Percentiles rank a stretch among this genome's conserved stretches.
Conservation (phyloP, 2,888 invertebrate species). For the Girardia tigrina region DNA sequence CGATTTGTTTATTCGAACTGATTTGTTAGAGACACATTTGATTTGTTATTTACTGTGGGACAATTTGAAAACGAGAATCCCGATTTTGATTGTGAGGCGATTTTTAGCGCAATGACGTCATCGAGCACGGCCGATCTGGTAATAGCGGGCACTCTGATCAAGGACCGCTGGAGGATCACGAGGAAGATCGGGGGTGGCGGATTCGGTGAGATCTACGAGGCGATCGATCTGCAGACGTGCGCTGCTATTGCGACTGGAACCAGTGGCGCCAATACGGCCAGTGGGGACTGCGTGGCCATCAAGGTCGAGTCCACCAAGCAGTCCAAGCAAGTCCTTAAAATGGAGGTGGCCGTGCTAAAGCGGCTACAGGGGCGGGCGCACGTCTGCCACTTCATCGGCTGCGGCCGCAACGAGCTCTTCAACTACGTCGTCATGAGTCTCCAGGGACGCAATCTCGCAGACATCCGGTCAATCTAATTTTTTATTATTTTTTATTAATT, state of each 20-base stretch:
- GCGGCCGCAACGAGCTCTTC: constrained; percentile 92
- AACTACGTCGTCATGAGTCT: constrained; percentile 99
- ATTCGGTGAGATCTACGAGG: constrained; percentile 90
- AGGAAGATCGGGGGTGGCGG: constrained; percentile 58
- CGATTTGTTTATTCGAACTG: background rate
- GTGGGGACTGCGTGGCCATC: constrained; percentile 88
- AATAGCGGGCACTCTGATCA: background rate
- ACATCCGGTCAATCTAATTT: too few species aligned
- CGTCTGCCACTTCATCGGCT: constrained; percentile 94
- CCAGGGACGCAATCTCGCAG: constrained; percentile 67
- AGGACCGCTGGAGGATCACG: constrained; percentile 21
- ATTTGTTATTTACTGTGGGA: background rate
- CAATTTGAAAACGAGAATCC: background rate
- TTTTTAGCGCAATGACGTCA: constrained; percentile 1
- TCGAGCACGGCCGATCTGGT: constrained; percentile 14
- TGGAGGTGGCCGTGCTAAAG: constrained; percentile 97
- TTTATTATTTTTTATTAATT: too few species aligned
- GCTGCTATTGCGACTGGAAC: too few species aligned
- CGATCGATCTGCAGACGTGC: constrained; percentile 54
- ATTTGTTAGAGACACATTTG: background rate
- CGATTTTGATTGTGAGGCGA: background rate
- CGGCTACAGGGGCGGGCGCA: constrained; percentile 77
- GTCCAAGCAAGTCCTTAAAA: constrained; percentile 95
- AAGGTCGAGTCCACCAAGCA: constrained; percentile 95
- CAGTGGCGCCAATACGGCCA: constrained; percentile 76